Conservation (phyloP, 2,888 invertebrate species). For the Tenodera sinensis region DNA sequence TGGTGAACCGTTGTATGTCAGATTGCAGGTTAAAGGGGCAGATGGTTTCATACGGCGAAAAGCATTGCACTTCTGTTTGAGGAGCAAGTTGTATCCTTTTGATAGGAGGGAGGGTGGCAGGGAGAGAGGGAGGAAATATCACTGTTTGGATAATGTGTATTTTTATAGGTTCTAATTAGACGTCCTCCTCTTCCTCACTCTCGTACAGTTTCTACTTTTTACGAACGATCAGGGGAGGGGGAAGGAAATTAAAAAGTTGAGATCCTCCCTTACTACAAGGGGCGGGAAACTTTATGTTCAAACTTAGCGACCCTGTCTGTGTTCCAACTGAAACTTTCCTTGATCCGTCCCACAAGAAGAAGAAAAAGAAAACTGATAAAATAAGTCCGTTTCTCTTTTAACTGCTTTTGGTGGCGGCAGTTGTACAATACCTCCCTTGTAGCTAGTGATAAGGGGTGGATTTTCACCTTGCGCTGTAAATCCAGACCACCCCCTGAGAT, state of each 20-base stretch:
- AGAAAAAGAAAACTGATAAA: neutral
- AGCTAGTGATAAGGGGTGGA: neutral
- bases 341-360: neutral
- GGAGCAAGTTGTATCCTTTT: too few species aligned
- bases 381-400: neutral
- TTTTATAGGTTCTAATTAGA: neutral
- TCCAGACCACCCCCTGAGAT: neutral
- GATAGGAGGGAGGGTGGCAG: too few species aligned
- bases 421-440: neutral
- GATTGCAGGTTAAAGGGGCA: too few species aligned
- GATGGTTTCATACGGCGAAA: too few species aligned
- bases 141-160: neutral
- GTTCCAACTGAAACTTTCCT: neutral
- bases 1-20: too few species aligned
- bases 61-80: too few species aligned
- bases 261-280: neutral
- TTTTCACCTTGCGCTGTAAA: neutral
- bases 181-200: neutral
- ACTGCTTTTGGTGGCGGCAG: neutral
- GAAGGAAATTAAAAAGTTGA: slow-evolving; percentile 23
- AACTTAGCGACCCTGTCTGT: neutral
- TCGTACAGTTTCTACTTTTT: neutral
- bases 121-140: too few species aligned
- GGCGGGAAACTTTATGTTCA: neutral
- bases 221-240: neutral